Conservation (phyloP, 2,797 vertebrate genomes). For the Halcyon chelicuti region DNA sequence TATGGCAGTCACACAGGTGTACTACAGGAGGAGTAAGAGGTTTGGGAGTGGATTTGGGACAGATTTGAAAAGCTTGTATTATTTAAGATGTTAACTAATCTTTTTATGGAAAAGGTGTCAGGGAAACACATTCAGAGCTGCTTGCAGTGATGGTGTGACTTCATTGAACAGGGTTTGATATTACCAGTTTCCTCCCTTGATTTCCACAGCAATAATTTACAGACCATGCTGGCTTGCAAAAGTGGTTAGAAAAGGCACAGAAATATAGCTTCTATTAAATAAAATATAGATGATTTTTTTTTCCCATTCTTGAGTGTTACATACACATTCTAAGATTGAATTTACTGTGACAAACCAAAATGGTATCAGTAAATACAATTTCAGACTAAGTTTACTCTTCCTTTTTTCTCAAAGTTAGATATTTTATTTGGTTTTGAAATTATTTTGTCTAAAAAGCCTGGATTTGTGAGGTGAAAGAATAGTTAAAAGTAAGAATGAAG, state of each 20-base stretch:
- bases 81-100: background rate
- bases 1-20: background rate
- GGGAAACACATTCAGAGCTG: background rate
- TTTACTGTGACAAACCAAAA: background rate
- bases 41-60: background rate
- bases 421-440: background rate
- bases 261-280: background rate
- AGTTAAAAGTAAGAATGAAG: background rate
- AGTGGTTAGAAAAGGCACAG: background rate
- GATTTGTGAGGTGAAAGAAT: background rate
- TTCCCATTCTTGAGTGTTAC: background rate
- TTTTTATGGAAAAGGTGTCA: background rate
- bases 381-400: background rate
- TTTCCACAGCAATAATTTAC: background rate
- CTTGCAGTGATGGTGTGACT: background rate
- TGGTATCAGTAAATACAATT: background rate
- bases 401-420: background rate
- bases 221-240: background rate
- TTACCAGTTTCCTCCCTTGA: background rate
- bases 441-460: background rate
- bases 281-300: background rate
- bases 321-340: background rate
- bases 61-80: background rate
- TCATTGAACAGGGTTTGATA: background rate
- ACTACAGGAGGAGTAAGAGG: background rate